These are phyloP conservation scores for Eunapius fragilis DNA, from an alignment of 37 sponge, comb jelly and placozoan genomes.

Conservation along the genomic window DNA sequence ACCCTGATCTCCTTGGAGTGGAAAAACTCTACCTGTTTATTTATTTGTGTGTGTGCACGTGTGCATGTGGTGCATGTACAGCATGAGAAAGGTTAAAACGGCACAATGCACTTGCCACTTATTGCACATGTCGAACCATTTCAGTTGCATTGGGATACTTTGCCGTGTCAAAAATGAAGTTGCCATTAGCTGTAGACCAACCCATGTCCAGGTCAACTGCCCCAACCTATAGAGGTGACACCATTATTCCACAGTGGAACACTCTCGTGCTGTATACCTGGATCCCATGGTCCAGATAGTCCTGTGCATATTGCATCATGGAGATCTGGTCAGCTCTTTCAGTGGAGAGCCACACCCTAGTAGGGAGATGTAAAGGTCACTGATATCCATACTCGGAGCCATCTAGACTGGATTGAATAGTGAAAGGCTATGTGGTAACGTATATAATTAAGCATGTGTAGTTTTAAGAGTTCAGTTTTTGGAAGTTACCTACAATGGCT, in stretches of 20 bases:
- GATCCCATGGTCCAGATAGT: constrained; percentile 69
- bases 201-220: constrained; percentile 84
- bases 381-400: too few relatives aligned
- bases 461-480: too few relatives aligned
- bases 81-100: too few relatives aligned
- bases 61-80: too few relatives aligned
- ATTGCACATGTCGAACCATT: constrained; percentile 50
- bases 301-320: constrained; percentile 76
- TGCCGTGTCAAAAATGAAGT: constrained; percentile 72
- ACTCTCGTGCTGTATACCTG: constrained; percentile 33
- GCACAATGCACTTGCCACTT: neutral
- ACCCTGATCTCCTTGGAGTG: constrained; percentile 65
- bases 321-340: constrained; percentile 69
- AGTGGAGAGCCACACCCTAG: constrained; percentile 87
- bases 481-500: too few relatives aligned
- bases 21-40: constrained; percentile 56
- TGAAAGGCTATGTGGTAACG: too few relatives aligned
- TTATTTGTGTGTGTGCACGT: neutral
- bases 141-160: constrained; percentile 82
- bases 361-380: too few relatives aligned
- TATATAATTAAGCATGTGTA: too few relatives aligned
- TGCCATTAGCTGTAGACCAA: constrained; percentile 83
- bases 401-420: too few relatives aligned
- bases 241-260: neutral
- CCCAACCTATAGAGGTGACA: constrained; percentile 55